Evolutionary conservation across 2,113 vertebrate species (phyloP), one percentile per base, ranked within the genome.

Genomic region (Poeciliopsis turrubarensis): DNA sequence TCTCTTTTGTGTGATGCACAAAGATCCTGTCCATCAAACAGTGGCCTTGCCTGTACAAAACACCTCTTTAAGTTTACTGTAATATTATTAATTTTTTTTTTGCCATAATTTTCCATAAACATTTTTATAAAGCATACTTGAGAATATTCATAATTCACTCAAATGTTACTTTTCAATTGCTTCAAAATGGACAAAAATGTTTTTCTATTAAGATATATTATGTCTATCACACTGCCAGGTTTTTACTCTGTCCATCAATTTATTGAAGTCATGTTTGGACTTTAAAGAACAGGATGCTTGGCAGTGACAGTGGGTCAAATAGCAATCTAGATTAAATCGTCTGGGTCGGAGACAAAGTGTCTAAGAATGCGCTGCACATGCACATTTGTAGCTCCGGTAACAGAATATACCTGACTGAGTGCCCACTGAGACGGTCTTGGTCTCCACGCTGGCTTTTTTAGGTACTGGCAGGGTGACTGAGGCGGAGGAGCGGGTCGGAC

Each of bases 401-500:
- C 41, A 22, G 47, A 61, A 72, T 27, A 34, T 91, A 92, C 92
- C 91, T 12, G 90, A 89, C 87, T 93, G 90, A 26, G 91, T 75
- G 77, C 84, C 87, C 72, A 91, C 87, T 1, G 91, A 88, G 78
- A 89, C 61, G 27, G 88, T 90, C 73, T 90, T 86, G 71, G 89
- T 65, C 70, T 91, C 89, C 62, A 68, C 81, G 0, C 47, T 70
- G 78, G 85, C 61, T 79, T 90, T 91, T 68, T 91, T 91, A 29
- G 92, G 91, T 8, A 87, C 88, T 1, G 88, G 87, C 78, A 91
- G 72, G 2, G 87, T 86, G 82, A 71, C 79, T 60, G 92, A 93
- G 68, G 86, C 51, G 75, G 91, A 90, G 74, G 89, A 88, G 69
- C 92, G 91, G 4, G 90, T 89, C 34, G 92, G 92, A 74, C 91